Conservation (phyloP, 2,113 vertebrate species). For the Phasianus colchicus region DNA sequence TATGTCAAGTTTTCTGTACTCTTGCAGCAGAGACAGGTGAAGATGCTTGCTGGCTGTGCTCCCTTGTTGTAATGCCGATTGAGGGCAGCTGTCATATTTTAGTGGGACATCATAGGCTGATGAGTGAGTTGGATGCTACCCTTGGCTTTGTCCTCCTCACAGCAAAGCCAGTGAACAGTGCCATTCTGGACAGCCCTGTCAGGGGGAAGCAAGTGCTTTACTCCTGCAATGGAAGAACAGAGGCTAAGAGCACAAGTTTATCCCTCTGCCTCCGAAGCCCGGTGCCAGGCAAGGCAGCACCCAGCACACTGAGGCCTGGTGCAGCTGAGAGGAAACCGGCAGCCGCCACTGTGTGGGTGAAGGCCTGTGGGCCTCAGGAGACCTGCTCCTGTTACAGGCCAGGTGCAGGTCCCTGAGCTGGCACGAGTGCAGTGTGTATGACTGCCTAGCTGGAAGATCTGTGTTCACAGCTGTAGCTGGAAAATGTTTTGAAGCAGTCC, state of each 20-base stretch:
- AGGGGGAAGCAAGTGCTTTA: background rate
- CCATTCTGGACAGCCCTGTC: background rate
- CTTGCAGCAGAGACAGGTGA: background rate
- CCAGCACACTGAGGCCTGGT: accelerated
- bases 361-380: background rate
- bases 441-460: too few species aligned
- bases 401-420: accelerated
- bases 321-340: background rate
- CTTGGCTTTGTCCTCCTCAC: background rate
- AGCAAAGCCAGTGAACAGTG: background rate
- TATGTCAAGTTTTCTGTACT: background rate
- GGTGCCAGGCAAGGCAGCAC: background rate
- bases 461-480: background rate
- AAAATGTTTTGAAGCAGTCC: background rate
- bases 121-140: background rate
- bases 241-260: background rate
- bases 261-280: background rate
- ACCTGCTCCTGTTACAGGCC: background rate
- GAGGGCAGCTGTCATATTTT: background rate
- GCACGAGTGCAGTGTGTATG: background rate
- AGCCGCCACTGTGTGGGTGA: too few species aligned
- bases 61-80: accelerated
- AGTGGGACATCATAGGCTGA: background rate
- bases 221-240: background rate
- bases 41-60: background rate